Evolutionary conservation across 2,113 vertebrate species (phyloP).

Genomic region (Hepsetus odoe): DNA sequence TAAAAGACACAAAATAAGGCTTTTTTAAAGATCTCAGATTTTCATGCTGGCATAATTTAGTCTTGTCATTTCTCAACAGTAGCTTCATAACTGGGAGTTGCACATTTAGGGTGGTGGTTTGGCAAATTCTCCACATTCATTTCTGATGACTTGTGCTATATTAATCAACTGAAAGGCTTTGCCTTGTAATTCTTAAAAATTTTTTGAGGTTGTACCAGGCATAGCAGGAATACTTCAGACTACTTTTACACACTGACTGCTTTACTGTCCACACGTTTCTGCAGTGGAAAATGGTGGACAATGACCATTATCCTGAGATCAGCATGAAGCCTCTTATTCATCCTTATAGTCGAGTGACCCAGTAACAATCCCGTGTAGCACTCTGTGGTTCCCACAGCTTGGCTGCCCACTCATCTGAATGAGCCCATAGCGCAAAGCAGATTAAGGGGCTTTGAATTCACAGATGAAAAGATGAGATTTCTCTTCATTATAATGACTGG

Average conservation of each 20-base stretch:
- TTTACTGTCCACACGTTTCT: background rate
- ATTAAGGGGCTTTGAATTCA: constrained; percentile 45
- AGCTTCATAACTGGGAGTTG: background rate
- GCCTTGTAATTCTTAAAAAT: background rate
- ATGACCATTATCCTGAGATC: constrained; percentile 40
- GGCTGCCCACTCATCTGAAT: constrained; percentile 30
- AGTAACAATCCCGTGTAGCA: constrained; percentile 28
- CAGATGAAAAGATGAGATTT: constrained; percentile 44
- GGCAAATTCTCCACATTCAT: constrained; percentile 31
- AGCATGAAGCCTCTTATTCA: constrained; percentile 46
- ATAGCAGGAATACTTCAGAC: background rate
- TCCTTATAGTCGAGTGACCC: constrained; percentile 34
- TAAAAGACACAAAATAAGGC: background rate
- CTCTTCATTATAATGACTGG: constrained; percentile 44
- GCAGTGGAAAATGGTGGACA: constrained; percentile 29
- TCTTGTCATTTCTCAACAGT: background rate
- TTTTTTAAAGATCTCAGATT: constrained; percentile 20
- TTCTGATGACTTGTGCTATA: constrained; percentile 23
- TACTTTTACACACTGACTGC: background rate
- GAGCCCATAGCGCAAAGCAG: constrained; percentile 28
- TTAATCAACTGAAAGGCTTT: background rate
- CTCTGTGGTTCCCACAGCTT: constrained; percentile 37
- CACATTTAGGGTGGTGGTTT: background rate
- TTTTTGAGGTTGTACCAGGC: background rate
- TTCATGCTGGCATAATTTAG: constrained; percentile 1